A percentile compares a stretch with the other conserved stretches of the same genome.
These are phyloP conservation scores for Drosophila ironensis DNA, from an alignment of 1,140 invertebrate genomes.

Conservation along the genomic window DNA sequence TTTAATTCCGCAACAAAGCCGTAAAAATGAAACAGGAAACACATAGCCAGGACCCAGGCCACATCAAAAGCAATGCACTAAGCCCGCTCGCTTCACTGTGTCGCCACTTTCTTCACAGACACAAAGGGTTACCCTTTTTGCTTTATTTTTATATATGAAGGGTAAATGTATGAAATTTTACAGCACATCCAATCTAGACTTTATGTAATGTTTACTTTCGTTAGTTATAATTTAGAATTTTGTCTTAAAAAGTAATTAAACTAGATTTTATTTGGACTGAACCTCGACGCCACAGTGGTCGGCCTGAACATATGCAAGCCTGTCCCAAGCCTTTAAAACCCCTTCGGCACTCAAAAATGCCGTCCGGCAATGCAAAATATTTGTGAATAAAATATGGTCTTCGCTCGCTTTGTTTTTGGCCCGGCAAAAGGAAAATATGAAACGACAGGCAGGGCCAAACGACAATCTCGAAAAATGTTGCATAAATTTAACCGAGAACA, in stretches of 20 bases:
- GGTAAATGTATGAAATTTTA: too few relatives aligned
- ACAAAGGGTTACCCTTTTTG: too few relatives aligned
- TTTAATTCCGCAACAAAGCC: constrained; percentile 51
- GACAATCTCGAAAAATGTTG: constrained; percentile 41
- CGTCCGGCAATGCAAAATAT: constrained; percentile 27
- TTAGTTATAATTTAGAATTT: too few relatives aligned
- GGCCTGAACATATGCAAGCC: neutral
- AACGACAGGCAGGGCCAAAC: constrained; percentile 10
- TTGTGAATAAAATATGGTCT: constrained; percentile 33
- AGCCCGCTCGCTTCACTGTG: constrained; percentile 15
- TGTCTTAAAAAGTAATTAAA: too few relatives aligned
- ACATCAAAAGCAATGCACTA: constrained; percentile 43
- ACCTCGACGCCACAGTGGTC: neutral
- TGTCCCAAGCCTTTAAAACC: neutral
- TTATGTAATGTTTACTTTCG: too few relatives aligned
- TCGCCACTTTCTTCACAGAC: neutral
- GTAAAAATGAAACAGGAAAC: constrained; percentile 41
- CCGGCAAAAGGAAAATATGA: constrained; percentile 11
- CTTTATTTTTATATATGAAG: too few relatives aligned
- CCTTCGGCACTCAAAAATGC: constrained; percentile 1
- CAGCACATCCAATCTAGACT: too few relatives aligned
- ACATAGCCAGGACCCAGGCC: constrained; percentile 16
- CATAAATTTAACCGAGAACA: constrained; percentile 55
- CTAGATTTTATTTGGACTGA: too few relatives aligned
- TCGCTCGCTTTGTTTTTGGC: constrained; percentile 1